Evolutionary conservation across 1,140 invertebrate species (phyloP).

Genomic region (Pachypeltis micranthus): DNA sequence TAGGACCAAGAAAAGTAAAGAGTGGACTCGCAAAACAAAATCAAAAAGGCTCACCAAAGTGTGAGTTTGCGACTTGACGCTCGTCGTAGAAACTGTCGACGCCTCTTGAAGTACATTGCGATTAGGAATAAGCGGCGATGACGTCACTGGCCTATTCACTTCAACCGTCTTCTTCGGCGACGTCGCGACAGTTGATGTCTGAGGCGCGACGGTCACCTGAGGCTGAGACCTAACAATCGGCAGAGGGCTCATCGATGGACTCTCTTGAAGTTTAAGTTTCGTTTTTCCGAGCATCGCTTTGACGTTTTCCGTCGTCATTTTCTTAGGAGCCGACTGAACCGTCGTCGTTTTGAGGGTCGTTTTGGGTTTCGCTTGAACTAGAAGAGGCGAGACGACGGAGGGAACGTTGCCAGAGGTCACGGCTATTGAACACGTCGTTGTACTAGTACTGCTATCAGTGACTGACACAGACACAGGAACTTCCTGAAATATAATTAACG

Average conservation of each 20-base stretch:
- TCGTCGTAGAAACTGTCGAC: not conserved
- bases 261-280: slow-evolving; percentile 1
- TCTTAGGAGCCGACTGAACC: slow-evolving; percentile 35
- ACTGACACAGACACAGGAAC: not conserved
- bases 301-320: slow-evolving; percentile 26
- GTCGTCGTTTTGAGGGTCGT: slow-evolving; percentile 34
- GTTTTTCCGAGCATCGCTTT: slow-evolving; percentile 16
- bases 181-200: not conserved
- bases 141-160: not conserved
- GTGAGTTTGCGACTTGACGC: not conserved
- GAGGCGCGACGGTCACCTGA: not conserved
- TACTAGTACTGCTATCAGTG: not conserved
- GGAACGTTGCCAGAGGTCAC: not conserved
- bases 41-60: not conserved
- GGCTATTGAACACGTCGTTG: not conserved
- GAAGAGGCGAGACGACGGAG: not conserved
- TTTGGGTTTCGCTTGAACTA: slow-evolving; percentile 31
- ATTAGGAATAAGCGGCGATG: not conserved
- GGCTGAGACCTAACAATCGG: not conserved
- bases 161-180: not conserved
- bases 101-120: not conserved
- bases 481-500: slow-evolving; percentile 10
- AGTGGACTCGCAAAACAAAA: too few relatives aligned
- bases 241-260: not conserved
- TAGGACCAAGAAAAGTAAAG: too few relatives aligned